Evolutionary conservation across 2,888 invertebrate species (phyloP), one percentile per base, ranked within the genome.

Genomic region (Amblyteles armatorius): DNA sequence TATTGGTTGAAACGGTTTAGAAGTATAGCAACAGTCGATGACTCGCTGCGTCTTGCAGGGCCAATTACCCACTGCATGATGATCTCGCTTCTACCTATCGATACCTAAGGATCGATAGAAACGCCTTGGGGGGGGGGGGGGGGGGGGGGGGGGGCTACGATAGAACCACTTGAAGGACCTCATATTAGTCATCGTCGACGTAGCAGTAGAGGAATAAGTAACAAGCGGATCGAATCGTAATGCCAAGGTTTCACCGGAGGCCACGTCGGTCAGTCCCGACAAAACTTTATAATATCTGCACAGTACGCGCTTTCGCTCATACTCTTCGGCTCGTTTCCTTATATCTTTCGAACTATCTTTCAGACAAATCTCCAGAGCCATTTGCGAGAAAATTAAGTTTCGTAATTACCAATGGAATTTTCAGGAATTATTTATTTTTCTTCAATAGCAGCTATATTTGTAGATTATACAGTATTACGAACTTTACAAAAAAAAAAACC

Each of bases 11-110:
- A 55, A 19, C 50, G n/a, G 33, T 36, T 33, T 26, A 4, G 22
- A 72, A 16, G 16, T 72, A 29, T n/a, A 52, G 55, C 36, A n/a
- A 72, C 26, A 26, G 19, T 29, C 52, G 40, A 40, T 69, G 16
- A 52, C 52, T 29, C 36, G 13, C 36, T 50, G 33, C 36, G 33
- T 36, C 36, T 55, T 29, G 36, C 52, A 36, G 13, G 55, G 13
- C 44, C 73, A 73, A 57, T 29, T 11, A 13, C 60, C 55, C 40
- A 22, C 19, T 63, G 52, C 55, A 57, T 33, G 52, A 78, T 81
- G 77, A 68, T 72, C 72, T 65, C 50, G 67, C 68, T 48, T 76
- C 82, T 79, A 84, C 79, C 84, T 77, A 84, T 86, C 84, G 84
- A 84, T 79, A 76, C 72, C 77, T 52, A 68, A 74, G 76, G 79